These are phyloP conservation scores for Polyommatus icarus DNA, from an alignment of 2,888 invertebrate genomes.

Conservation along the genomic window DNA sequence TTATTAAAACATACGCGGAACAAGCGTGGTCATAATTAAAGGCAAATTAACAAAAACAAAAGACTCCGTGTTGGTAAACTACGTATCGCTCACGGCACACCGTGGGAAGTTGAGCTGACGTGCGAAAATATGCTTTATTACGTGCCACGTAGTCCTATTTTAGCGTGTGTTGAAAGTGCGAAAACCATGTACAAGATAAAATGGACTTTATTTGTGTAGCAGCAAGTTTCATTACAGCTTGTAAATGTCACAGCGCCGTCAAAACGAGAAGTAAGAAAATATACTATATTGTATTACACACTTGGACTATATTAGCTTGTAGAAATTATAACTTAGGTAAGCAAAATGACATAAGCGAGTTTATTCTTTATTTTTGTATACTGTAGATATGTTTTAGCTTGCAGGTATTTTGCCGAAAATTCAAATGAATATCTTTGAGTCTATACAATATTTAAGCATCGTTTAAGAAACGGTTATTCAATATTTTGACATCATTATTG, in stretches of 20 bases:
- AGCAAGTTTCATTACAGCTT: not conserved
- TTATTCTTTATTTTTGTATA: not conserved
- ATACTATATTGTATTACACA: not conserved
- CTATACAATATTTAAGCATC: not conserved
- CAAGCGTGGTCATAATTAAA: constrained; percentile 26
- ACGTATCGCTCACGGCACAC: constrained; percentile 2
- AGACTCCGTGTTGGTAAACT: constrained; percentile 7
- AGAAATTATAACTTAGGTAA: not conserved
- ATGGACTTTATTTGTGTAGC: not conserved
- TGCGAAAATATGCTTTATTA: not conserved
- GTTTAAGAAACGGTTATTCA: not conserved
- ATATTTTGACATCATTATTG: not conserved
- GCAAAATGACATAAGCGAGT: not conserved
- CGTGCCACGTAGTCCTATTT: not conserved
- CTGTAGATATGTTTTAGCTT: not conserved
- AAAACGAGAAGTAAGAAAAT: not conserved
- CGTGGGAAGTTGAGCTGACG: not conserved
- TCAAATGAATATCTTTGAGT: not conserved
- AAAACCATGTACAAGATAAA: not conserved
- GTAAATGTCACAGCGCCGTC: not conserved
- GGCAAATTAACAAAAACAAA: constrained; percentile 25
- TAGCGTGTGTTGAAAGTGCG: not conserved
- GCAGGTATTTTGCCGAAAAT: not conserved
- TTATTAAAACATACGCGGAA: constrained; percentile 1
- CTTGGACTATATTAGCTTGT: not conserved